Percentiles rank a stretch among this genome's conserved stretches.
Conservation (phyloP, 2,888 invertebrate genomes). For the Agapostemon virescens region DNA sequence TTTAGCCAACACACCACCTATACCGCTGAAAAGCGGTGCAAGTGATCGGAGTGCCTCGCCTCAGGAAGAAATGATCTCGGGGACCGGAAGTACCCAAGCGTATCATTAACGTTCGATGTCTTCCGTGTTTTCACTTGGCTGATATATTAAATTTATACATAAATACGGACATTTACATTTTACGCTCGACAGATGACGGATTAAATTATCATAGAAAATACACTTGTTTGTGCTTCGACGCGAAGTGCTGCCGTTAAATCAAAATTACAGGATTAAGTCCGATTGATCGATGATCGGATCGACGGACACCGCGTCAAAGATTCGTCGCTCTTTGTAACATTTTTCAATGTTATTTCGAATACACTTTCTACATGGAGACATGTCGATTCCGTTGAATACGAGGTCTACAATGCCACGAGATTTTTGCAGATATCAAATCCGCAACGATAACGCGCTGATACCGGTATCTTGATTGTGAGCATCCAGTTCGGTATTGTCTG, state of each 20-base stretch:
- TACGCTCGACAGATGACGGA: not conserved
- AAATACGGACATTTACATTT: not conserved
- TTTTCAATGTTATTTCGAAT: not conserved
- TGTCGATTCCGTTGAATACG: constrained; percentile 21
- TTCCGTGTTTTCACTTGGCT: constrained; percentile 12
- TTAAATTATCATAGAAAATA: constrained; percentile 2
- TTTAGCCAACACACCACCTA: constrained; percentile 60
- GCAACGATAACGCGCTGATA: constrained; percentile 68
- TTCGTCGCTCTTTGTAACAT: not conserved
- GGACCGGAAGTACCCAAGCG: constrained; percentile 3
- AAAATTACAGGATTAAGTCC: not conserved
- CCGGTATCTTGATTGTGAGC: constrained; percentile 60
- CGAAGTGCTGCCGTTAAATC: not conserved
- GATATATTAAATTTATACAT: constrained; percentile 1
- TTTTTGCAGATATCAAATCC: constrained; percentile 57
- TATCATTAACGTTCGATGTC: constrained; percentile 25
- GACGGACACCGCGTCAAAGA: not conserved
- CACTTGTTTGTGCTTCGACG: not conserved
- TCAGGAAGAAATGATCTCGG: not conserved
- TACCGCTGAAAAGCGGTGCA: constrained; percentile 33
- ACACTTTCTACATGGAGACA: not conserved
- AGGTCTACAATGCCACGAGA: constrained; percentile 57
- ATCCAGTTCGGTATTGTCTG: constrained; percentile 41
- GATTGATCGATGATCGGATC: not conserved
- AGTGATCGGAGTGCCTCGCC: not conserved